These are phyloP conservation scores for Pygocentrus nattereri DNA, from an alignment of 2,797 vertebrate species.

Conservation along the genomic window DNA sequence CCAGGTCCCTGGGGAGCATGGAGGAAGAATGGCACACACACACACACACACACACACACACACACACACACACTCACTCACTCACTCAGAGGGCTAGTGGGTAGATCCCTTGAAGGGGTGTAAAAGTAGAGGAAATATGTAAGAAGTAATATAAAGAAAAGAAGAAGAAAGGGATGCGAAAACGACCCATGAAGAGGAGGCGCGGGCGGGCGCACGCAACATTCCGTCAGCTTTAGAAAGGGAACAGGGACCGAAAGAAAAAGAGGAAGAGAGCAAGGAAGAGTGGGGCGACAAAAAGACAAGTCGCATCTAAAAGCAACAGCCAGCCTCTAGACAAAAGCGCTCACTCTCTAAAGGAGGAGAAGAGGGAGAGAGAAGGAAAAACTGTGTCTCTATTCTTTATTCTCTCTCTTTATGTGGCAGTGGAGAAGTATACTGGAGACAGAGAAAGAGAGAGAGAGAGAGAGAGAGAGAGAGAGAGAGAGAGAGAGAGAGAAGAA, in stretches of 20 bases:
- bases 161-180: neutral
- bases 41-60: conserved; percentile 11
- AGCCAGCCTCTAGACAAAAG: conserved; percentile 1
- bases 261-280: conserved; percentile 72
- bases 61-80: neutral
- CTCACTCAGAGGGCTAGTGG: neutral
- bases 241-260: conserved; percentile 49
- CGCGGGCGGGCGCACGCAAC: neutral
- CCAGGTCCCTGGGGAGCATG: conserved; percentile 74
- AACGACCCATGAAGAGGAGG: neutral
- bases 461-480: conserved; percentile 65
- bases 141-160: conserved; percentile 4
- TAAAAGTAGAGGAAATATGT: conserved; percentile 11
- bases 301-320: conserved; percentile 69
- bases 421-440: neutral
- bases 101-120: conserved; percentile 3
- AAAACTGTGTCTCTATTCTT: conserved; percentile 14
- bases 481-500: conserved; percentile 69
- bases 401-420: neutral
- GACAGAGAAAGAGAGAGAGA: conserved; percentile 47
- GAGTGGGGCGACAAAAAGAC: conserved; percentile 72
- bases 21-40: conserved; percentile 59
- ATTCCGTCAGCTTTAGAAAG: conserved; percentile 12
- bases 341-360: neutral
- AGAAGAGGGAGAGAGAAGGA: conserved; percentile 36